Percentiles rank a stretch among this genome's conserved stretches.
These are phyloP conservation scores for Callimorpha dominula DNA, from an alignment of 2,888 invertebrate genomes.

Conservation along the genomic window DNA sequence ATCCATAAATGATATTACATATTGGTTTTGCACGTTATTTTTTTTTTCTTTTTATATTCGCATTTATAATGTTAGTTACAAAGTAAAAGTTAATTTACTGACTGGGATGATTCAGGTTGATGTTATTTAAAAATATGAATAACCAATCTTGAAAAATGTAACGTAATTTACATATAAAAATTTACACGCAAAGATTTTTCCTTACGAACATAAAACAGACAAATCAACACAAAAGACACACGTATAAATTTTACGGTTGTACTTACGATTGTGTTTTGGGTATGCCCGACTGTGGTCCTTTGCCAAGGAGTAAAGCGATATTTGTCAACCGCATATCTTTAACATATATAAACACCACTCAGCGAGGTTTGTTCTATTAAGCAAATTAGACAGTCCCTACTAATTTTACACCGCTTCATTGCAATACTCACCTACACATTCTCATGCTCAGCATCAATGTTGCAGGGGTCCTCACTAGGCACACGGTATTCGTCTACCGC, in stretches of 20 bases:
- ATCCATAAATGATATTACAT: too few relatives aligned
- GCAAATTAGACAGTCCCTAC: not conserved
- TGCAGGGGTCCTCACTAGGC: conserved; percentile 85
- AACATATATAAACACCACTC: not conserved
- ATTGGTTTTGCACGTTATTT: too few relatives aligned
- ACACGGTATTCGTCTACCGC: conserved; percentile 84
- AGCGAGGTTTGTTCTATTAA: not conserved
- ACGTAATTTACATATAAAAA: not conserved
- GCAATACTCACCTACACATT: conserved; percentile 37
- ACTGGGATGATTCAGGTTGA: not conserved
- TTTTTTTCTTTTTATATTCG: too few relatives aligned
- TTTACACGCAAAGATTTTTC: not conserved
- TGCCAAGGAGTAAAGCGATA: not conserved
- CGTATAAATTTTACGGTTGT: too few relatives aligned
- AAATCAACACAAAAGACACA: too few relatives aligned
- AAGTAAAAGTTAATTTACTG: too few relatives aligned
- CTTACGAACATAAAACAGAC: not conserved
- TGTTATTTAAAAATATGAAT: not conserved
- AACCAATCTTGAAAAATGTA: not conserved
- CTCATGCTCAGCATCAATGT: conserved; percentile 64
- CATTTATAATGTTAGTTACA: too few relatives aligned
- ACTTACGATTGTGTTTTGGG: too few relatives aligned
- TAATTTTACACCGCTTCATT: conserved; percentile 34
- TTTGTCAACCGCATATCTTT: not conserved
- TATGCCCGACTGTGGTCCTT: too few relatives aligned